Conservation (phyloP, 2,797 vertebrate species). For the Coracias cyanogaster region DNA sequence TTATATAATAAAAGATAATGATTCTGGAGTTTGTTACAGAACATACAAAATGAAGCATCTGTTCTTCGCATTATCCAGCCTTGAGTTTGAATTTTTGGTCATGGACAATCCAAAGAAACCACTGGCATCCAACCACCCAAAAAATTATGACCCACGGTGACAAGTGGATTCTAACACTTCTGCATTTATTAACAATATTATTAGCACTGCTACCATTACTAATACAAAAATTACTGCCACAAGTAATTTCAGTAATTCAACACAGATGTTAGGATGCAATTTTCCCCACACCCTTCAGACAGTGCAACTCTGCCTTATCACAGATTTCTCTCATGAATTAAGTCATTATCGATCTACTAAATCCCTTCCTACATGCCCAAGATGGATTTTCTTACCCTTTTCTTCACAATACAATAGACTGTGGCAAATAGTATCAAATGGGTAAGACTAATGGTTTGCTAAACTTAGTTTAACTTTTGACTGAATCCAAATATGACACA, state of each 20-base stretch:
- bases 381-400: not conserved
- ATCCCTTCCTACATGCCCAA: not conserved
- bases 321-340: not conserved
- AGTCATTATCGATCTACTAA: not conserved
- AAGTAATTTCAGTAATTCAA: not conserved
- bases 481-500: not conserved
- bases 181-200: not conserved
- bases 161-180: not conserved
- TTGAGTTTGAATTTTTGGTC: not conserved
- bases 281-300: not conserved
- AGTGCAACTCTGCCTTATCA: not conserved
- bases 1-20: not conserved
- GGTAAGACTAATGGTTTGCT: not conserved
- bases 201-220: not conserved
- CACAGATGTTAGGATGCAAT: not conserved
- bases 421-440: not conserved
- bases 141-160: not conserved
- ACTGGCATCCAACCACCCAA: not conserved
- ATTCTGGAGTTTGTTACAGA: not conserved
- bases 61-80: not conserved
- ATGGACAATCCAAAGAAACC: not conserved
- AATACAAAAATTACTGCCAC: not conserved
- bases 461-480: not conserved
- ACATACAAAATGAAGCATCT: not conserved
- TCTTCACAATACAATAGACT: not conserved